Evolutionary conservation across 2,113 vertebrate genomes (phyloP), one percentile per base, ranked within the genome.

Genomic region (Danio rerio): DNA sequence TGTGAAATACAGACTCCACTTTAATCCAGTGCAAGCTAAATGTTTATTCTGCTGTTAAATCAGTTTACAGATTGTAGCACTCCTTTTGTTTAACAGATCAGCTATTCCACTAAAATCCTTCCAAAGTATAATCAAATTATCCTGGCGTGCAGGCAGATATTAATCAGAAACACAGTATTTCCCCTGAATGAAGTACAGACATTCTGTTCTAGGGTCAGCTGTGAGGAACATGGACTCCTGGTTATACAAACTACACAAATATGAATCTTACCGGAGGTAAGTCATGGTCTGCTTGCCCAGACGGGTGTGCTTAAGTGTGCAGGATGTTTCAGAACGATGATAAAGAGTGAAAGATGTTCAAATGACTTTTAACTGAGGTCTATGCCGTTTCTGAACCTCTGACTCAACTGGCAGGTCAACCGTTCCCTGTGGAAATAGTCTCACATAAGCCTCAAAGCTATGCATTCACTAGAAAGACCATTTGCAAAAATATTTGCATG

Each of bases 401-500:
- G 68, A 84, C 68, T 84, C 45, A 76, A 61, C 20, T 75, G 31
- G 63, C 42, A 56, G 56, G 15, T 45, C 21, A 42, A 42, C 7
- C 16, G 52, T 53, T 9, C 9, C 9, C 40, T 6, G 0, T 21
- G 7, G 15, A 56, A 61, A 47, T 11, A 3, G 42, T 31, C n/a
- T 49, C 6, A 12, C 7, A 20, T 47, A 40, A 31, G 42, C 65
- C 45, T 20, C 7, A 43, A 9, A 43, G 45, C 58, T 59, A 3
- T 50, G 81, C 43, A 78, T 77, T 74, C 71, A 49, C 59, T 42
- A 58, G 77, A 79, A 81, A 74, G 66, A 15, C 4, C 8, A 43
- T 79, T 82, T 82, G 81, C 69, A 20, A 83, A n/a, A 81, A 78
- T 63, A 81, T 83, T 83, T 86, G 78, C 81, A 79, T 82, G 75